Evolutionary conservation across 2,888 invertebrate species (phyloP).

Genomic region (Anoplius nigerrimus): DNA sequence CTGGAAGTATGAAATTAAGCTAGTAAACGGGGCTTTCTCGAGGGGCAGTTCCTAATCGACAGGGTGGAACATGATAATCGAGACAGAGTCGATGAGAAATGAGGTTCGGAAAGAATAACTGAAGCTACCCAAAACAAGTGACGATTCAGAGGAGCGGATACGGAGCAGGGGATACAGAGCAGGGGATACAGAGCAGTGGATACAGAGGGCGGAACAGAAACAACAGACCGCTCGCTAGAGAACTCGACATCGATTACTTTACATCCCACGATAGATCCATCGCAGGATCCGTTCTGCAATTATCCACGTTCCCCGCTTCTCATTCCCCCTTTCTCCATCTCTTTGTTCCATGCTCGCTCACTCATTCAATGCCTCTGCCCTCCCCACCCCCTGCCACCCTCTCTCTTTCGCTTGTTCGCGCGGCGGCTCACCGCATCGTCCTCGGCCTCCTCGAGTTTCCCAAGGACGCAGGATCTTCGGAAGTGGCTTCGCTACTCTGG

Average conservation of each 20-base stretch:
- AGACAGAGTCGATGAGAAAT: no score
- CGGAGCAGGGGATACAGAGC: no score
- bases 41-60: no score
- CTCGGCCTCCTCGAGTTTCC: slow-evolving; percentile 52
- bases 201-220: no score
- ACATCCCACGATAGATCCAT: not conserved
- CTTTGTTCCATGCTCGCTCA: not conserved
- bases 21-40: no score
- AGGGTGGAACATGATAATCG: no score
- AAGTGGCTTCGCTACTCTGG: slow-evolving; percentile 43
- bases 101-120: no score
- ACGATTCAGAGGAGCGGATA: no score
- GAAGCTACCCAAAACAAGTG: no score
- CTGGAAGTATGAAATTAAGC: no score
- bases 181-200: no score
- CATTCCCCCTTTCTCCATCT: not conserved
- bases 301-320: slow-evolving; percentile 30
- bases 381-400: slow-evolving; percentile 14
- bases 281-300: slow-evolving; percentile 41
- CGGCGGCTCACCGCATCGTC: slow-evolving; percentile 30
- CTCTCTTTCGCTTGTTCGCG: not conserved
- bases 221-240: no score
- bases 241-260: not conserved
- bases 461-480: slow-evolving; percentile 54
- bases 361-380: slow-evolving; percentile 8